phyloP scores from a whole-genome alignment of 2,113 vertebrate genomes.

The Chloroceryle aenea region DNA sequence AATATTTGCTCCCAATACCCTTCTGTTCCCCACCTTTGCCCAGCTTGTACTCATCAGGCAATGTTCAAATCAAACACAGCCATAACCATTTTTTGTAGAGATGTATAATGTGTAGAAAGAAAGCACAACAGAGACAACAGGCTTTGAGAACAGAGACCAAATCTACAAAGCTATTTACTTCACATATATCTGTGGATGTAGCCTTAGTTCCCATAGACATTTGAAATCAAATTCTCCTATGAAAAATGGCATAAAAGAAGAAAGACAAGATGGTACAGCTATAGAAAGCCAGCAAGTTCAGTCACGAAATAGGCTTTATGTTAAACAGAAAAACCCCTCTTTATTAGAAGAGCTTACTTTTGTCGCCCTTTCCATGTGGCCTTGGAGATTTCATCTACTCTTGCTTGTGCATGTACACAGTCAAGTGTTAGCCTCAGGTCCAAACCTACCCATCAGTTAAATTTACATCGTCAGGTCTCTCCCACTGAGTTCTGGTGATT shows the following conservation, averaged over 20 bases:
- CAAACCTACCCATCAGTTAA: background rate
- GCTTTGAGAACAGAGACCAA: background rate
- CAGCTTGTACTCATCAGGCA: constrained; percentile 2
- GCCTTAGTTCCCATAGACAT: background rate
- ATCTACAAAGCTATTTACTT: constrained; percentile 16
- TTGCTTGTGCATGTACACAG: fast-evolving
- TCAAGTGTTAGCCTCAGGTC: background rate
- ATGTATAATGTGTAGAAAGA: background rate
- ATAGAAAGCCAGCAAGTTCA: background rate
- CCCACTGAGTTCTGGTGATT: background rate
- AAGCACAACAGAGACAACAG: background rate
- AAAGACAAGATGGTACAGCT: background rate
- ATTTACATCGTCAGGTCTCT: background rate
- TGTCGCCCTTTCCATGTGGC: background rate
- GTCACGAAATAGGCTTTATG: background rate
- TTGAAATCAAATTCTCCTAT: background rate
- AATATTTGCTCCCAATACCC: constrained; percentile 52
- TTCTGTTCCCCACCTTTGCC: background rate
- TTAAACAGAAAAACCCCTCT: background rate
- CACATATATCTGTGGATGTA: background rate
- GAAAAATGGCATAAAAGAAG: background rate
- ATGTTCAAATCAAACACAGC: constrained; percentile 20
- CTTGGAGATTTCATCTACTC: background rate
- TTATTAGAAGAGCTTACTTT: background rate
- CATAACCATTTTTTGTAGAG: background rate